These are phyloP conservation scores for Ctenosaura bakeri DNA, from an alignment of 2,797 vertebrate genomes.

Conservation along the genomic window DNA sequence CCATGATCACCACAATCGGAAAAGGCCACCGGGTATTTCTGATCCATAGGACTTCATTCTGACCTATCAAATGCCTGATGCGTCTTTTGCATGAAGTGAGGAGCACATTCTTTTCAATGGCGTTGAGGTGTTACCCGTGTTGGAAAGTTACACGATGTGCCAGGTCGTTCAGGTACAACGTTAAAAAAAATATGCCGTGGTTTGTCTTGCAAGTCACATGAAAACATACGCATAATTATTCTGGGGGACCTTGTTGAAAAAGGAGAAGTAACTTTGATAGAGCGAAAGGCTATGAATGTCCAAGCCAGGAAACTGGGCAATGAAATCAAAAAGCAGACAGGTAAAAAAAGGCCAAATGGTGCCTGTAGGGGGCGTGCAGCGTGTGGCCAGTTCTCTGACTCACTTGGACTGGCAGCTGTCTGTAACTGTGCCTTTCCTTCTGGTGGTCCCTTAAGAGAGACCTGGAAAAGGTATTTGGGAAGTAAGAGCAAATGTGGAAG, in stretches of 20 bases:
- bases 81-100: no score
- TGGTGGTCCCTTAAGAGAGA: neutral
- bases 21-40: neutral
- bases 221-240: neutral
- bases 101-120: no score
- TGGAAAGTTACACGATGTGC: no score
- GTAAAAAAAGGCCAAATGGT: neutral
- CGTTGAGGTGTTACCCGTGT: no score
- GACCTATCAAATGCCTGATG: neutral
- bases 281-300: neutral
- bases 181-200: no score
- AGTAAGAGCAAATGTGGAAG: no score
- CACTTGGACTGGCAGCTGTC: neutral
- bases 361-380: constrained; percentile 58
- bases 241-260: neutral
- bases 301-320: neutral
- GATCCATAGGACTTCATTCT: no score
- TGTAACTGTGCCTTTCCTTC: neutral
- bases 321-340: neutral
- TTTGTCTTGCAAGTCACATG: neutral
- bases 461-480: neutral
- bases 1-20: no score
- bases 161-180: no score
- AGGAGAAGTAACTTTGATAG: neutral
- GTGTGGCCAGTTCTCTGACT: constrained; percentile 30